These are phyloP conservation scores for Calyptommatus sinebrachiatus DNA, from an alignment of 2,113 vertebrate genomes.

Conservation along the genomic window DNA sequence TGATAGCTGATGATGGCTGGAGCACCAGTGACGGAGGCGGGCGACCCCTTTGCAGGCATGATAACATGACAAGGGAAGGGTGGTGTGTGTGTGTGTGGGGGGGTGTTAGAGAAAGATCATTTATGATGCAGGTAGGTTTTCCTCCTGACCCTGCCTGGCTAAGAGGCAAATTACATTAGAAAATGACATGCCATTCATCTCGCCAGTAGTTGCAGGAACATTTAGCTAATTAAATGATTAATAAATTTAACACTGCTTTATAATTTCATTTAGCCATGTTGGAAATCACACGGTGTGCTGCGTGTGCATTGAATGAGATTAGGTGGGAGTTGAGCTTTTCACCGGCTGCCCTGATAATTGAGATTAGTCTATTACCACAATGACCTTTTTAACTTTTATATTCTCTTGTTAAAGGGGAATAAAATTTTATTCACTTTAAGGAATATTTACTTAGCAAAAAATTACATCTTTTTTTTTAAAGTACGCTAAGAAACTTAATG, in stretches of 20 bases:
- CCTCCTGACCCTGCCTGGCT: conserved; percentile 91
- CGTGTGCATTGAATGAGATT: conserved; percentile 83
- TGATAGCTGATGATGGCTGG: conserved; percentile 54
- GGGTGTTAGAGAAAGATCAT: conserved; percentile 61
- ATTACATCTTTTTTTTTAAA: conserved; percentile 48
- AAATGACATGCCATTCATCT: conserved; percentile 95
- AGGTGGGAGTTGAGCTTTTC: conserved; percentile 90
- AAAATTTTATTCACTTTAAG: conserved; percentile 89
- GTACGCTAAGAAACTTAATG: conserved; percentile 43
- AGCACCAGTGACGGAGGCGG: too few species aligned
- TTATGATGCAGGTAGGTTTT: conserved; percentile 78
- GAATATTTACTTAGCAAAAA: conserved; percentile 81
- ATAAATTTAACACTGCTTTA: conserved; percentile 99
- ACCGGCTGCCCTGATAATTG: conserved; percentile 88
- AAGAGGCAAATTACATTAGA: conserved; percentile 95
- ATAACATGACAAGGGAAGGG: conserved; percentile 62
- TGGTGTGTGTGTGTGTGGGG: too few species aligned
- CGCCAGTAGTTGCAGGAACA: conserved; percentile 91
- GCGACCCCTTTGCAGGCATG: conserved; percentile 67
- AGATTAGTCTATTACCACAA: conserved; percentile 95
- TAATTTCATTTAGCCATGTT: conserved; percentile 98
- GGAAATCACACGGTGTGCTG: conserved; percentile 89
- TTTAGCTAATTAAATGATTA: conserved; percentile 99
- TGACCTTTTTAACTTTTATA: conserved; percentile 98
- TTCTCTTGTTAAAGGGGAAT: conserved; percentile 92